Conservation (phyloP, 1,140 invertebrate genomes). For the Temnothorax longispinosus region DNA sequence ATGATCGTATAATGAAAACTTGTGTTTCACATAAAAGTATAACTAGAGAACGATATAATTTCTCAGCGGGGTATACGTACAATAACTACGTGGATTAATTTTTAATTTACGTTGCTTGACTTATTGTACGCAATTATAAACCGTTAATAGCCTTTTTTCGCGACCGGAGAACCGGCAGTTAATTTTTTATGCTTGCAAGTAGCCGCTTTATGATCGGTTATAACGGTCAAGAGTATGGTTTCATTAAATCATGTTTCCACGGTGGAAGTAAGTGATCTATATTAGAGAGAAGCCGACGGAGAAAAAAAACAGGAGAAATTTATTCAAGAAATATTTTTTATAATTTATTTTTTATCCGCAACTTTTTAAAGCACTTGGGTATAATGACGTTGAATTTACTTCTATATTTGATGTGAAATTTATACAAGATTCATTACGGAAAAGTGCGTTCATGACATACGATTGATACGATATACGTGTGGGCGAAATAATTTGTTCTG, state of each 20-base stretch:
- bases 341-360: background rate
- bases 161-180: background rate
- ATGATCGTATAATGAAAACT: constrained; percentile 26
- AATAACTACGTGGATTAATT: background rate
- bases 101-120: background rate
- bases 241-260: background rate
- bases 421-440: background rate
- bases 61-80: background rate
- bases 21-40: constrained; percentile 1
- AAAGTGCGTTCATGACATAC: background rate
- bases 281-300: background rate
- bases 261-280: background rate
- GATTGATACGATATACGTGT: too few species aligned
- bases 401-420: background rate
- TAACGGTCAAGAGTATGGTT: constrained; percentile 1
- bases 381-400: background rate
- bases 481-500: background rate
- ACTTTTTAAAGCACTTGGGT: background rate
- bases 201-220: background rate
- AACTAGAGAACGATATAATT: background rate
- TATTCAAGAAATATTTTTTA: constrained; percentile 5
- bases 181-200: background rate
- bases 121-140: constrained; percentile 27
- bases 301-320: background rate
- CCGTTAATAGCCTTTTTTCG: background rate